Conservation (phyloP, 2,113 vertebrate genomes). For the Phrynosoma blainvillii region DNA sequence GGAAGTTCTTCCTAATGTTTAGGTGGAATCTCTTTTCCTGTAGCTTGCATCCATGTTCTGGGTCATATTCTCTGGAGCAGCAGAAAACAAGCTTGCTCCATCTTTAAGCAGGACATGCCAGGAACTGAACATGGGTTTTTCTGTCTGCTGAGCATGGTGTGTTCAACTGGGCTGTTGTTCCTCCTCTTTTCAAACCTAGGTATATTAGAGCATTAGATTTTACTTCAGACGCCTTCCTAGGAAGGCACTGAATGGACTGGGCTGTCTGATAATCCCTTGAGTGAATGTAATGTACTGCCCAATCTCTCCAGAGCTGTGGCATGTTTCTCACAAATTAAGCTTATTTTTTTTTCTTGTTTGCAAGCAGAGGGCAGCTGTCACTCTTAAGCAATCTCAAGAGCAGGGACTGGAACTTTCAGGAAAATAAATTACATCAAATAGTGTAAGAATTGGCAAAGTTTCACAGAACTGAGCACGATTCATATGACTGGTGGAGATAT, state of each 20-base stretch:
- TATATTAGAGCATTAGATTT: not conserved
- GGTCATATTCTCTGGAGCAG: no score
- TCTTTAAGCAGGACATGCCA: not conserved
- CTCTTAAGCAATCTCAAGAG: not conserved
- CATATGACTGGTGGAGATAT: not conserved
- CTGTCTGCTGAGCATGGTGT: not conserved
- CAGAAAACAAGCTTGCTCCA: not conserved
- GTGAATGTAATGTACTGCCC: not conserved
- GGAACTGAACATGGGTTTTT: not conserved
- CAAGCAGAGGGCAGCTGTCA: constrained; percentile 2
- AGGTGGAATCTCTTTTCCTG: no score
- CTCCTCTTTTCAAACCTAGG: not conserved
- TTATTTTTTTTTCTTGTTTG: not conserved
- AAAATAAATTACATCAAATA: constrained; percentile 10
- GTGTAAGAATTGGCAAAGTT: not conserved
- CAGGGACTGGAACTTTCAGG: not conserved
- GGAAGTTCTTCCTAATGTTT: no score
- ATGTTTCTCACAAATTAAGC: not conserved
- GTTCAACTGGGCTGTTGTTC: no score
- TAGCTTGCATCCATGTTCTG: no score
- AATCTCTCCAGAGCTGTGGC: not conserved
- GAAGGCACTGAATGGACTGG: not conserved
- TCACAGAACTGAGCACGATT: not conserved
- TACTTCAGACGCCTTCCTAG: not conserved
- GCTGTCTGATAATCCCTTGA: constrained; percentile 3